A percentile compares a stretch with the other conserved stretches of the same genome.
Conservation (phyloP, 2,113 vertebrate genomes). For the Pelodiscus sinensis region DNA sequence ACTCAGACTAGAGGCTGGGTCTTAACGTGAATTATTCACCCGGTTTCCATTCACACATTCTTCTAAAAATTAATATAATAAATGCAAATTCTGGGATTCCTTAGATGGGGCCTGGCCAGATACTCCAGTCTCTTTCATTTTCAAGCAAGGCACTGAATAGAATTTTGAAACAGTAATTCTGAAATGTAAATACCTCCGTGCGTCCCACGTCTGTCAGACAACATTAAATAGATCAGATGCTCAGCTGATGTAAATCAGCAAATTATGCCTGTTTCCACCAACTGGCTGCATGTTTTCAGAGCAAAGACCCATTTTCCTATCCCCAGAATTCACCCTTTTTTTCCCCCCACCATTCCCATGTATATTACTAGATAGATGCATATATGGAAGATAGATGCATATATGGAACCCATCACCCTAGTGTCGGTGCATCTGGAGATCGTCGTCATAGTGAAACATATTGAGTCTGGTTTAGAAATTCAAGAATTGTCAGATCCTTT, state of each 20-base stretch:
- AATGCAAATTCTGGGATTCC: not conserved
- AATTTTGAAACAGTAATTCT: not conserved
- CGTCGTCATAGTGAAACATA: not conserved
- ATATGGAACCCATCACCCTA: not conserved
- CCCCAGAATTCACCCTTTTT: not conserved
- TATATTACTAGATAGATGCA: not conserved
- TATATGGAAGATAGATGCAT: not conserved
- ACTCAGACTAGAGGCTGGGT: not conserved
- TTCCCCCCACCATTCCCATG: not conserved
- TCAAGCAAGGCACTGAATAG: too few relatives aligned
- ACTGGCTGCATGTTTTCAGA: not conserved
- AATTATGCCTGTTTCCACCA: not conserved
- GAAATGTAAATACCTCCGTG: not conserved
- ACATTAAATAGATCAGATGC: not conserved
- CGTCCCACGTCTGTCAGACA: not conserved
- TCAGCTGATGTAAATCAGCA: not conserved
- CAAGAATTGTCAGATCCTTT: not conserved
- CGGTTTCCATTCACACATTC: not conserved
- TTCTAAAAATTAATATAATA: not conserved
- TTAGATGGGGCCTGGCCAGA: not conserved
- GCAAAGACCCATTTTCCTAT: not conserved
- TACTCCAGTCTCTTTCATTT: too few relatives aligned
- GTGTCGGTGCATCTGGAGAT: not conserved
- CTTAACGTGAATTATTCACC: constrained; percentile 53
- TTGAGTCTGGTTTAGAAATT: not conserved